Conservation (phyloP, 2,113 vertebrate genomes). For the Archilochus colubris region DNA sequence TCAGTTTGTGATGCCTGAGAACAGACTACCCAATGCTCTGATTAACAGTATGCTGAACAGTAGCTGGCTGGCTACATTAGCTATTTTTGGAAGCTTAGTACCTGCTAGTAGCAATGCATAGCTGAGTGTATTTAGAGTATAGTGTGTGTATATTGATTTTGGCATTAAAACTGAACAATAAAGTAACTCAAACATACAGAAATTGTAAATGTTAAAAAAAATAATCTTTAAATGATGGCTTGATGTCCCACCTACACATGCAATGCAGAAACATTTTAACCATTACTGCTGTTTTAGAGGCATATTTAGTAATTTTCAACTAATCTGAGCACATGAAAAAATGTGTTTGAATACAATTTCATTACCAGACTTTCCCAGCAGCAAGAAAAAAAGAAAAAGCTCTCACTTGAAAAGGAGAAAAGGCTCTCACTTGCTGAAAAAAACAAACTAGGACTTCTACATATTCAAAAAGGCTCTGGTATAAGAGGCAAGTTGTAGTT, state of each 20-base stretch:
- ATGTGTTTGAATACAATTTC: background rate
- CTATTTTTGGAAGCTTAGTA: background rate
- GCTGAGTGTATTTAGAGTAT: background rate
- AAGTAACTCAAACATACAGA: background rate
- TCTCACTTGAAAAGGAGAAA: background rate
- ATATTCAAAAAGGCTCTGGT: background rate
- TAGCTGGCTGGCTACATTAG: background rate
- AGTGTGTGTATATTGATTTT: background rate
- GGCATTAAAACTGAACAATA: background rate
- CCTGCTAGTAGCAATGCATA: background rate
- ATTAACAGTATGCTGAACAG: background rate
- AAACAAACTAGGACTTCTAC: background rate
- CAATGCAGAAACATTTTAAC: background rate
- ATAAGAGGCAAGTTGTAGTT: background rate
- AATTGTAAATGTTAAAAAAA: background rate
- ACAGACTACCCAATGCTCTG: background rate
- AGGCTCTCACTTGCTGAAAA: background rate
- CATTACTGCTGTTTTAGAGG: background rate
- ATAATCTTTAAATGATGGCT: background rate
- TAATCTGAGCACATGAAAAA: background rate
- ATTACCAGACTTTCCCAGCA: background rate
- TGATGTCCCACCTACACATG: rapidly evolving
- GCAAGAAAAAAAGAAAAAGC: background rate
- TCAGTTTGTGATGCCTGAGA: background rate
- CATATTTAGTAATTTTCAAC: background rate